Base-by-base conservation (phyloP, 2,797 vertebrate genomes). In the Crypturellus tataupa region DNA sequence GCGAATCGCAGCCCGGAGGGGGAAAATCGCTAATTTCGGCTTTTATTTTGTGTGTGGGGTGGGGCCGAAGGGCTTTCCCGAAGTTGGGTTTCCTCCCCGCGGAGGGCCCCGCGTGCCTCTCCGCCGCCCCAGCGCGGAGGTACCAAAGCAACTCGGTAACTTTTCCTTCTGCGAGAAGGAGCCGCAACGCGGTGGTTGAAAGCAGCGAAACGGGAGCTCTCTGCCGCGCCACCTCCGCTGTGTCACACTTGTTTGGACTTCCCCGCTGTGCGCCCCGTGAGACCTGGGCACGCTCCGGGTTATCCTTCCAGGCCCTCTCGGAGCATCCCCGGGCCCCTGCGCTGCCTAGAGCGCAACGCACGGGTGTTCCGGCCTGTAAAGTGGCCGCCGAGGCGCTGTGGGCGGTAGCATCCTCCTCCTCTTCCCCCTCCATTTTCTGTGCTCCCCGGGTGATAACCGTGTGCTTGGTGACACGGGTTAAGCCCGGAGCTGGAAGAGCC, bases 401-500 rank as follows among this genome's bases (percentile, higher is more conserved):
- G 73, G 90, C 53, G 47, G 59, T 29, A 87, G 73, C 80, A 87
- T 72, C 56, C 59, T 17, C 65, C 59, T 17, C 65, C 39, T 91
- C n/a, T n/a, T 72, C 56, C 59, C 15, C 65, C 59, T 35, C 56
- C 76, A 25, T 44, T 67, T 80, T 85, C 65, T 89, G 70, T 93
- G 91, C 90, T 67, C 58, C 11, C 85, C 65, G 85, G 15, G 59
- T 82, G 17, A 44, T 92, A 83, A 91, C 94, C 76, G 84, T 78
- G 67, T 51, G 0, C 40, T 78, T 85, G 35, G 71, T 42, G 81
- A 55, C 72, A 62, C 60, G 69, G 85, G 86, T 90, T 35, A 15
- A 79, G 93, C 69, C 81, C 31, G 80, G 58, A 88, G 75, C 80
- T 77, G 80, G 85, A 67, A 39, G 10, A 33, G 80, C 44, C 83